Percentiles rank a stretch among this genome's conserved stretches.
phyloP scores from a whole-genome alignment of 2,113 vertebrate species.

The Gambusia holbrooki region DNA sequence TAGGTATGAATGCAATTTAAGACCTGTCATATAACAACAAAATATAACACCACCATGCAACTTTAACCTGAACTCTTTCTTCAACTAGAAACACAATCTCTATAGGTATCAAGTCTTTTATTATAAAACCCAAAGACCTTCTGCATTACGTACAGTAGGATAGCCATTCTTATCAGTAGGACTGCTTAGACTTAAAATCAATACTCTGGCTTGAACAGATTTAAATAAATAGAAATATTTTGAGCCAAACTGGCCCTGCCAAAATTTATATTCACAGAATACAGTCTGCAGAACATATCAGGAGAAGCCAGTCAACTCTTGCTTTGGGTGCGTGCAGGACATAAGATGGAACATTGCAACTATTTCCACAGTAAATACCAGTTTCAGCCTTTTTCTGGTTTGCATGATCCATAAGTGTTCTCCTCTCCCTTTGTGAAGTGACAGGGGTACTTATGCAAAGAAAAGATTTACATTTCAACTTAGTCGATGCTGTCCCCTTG shows the following conservation, averaged over 20 bases:
- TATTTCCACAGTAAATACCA: conserved; percentile 62
- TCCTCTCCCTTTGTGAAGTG: conserved; percentile 30
- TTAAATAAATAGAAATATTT: conserved; percentile 77
- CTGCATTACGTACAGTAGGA: conserved; percentile 74
- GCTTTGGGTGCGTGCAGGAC: conserved; percentile 62
- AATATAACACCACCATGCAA: background rate
- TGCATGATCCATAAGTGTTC: conserved; percentile 36
- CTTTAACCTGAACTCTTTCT: background rate
- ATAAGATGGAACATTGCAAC: conserved; percentile 42
- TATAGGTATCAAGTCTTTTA: conserved; percentile 65
- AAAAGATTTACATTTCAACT: conserved; percentile 33
- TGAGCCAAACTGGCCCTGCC: conserved; percentile 76
- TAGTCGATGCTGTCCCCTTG: conserved; percentile 28
- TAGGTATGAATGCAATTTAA: too few relatives aligned
- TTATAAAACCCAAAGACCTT: conserved; percentile 74
- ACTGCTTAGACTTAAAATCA: conserved; percentile 67
- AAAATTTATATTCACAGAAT: conserved; percentile 85
- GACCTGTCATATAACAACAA: background rate
- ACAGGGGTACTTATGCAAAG: conserved; percentile 32
- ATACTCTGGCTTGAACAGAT: conserved; percentile 70
- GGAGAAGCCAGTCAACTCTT: conserved; percentile 58
- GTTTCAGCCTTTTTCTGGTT: conserved; percentile 46
- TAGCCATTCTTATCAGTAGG: conserved; percentile 70
- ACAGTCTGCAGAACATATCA: conserved; percentile 74
- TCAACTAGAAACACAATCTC: conserved; percentile 13